phyloP scores from a whole-genome alignment of 2,797 vertebrate genomes.

The Hyperoplus immaculatus region DNA sequence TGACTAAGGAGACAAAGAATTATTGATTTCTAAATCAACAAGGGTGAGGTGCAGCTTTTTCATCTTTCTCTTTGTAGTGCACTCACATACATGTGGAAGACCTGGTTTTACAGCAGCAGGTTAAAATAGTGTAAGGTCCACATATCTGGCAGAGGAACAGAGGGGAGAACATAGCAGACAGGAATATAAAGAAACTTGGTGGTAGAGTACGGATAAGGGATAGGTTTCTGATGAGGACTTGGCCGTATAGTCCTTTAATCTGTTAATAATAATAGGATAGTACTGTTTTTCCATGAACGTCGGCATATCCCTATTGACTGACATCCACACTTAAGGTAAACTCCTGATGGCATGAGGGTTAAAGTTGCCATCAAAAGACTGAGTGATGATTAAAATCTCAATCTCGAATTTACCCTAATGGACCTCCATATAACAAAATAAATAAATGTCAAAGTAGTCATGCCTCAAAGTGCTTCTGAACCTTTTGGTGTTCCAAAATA shows the following conservation, averaged over 20 bases:
- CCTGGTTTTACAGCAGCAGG: constrained; percentile 46
- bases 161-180: constrained; percentile 61
- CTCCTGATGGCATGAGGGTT: constrained; percentile 1
- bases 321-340: constrained; percentile 2
- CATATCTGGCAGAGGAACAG: constrained; percentile 75
- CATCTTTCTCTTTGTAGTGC: constrained; percentile 49
- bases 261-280: constrained; percentile 1
- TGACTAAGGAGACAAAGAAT: constrained; percentile 45
- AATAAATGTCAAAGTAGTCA: not conserved
- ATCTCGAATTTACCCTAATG: constrained; percentile 24
- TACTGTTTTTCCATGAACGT: not conserved
- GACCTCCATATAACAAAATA: constrained; percentile 25
- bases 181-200: constrained; percentile 63
- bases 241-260: not conserved
- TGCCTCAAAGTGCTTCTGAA: constrained; percentile 13
- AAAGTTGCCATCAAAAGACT: constrained; percentile 18
- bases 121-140: constrained; percentile 57
- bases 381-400: constrained; percentile 17
- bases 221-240: constrained; percentile 21
- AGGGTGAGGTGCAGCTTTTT: constrained; percentile 51
- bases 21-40: constrained; percentile 74
- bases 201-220: constrained; percentile 57
- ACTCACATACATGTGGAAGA: constrained; percentile 50
- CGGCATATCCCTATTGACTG: not conserved
- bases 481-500: constrained; percentile 10